Evolutionary conservation across 53 echinoderm and acorn worm genomes (phyloP).

Genomic region (Apostichopus leukothele): DNA sequence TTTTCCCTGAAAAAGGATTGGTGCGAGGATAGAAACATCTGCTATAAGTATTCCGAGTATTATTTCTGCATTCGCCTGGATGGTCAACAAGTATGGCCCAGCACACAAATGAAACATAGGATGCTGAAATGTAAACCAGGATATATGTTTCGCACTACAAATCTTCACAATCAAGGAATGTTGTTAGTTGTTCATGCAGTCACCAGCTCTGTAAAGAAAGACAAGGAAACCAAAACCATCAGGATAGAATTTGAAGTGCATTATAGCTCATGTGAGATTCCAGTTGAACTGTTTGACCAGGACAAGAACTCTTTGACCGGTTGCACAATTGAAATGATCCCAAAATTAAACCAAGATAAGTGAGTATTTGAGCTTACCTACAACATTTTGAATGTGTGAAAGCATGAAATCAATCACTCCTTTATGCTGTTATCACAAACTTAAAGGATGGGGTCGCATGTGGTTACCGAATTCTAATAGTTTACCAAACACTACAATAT

Average conservation of each 20-base stretch:
- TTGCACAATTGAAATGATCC: conserved; percentile 86
- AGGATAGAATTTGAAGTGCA: conserved; percentile 55
- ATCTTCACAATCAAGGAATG: conserved; percentile 52
- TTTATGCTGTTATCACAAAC: no score
- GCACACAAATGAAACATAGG: conserved; percentile 22
- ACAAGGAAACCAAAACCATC: conserved; percentile 30
- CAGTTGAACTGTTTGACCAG: conserved; percentile 44
- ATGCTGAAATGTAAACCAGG: conserved; percentile 55
- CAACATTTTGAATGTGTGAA: neutral
- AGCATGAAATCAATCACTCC: no score
- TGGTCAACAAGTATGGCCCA: neutral
- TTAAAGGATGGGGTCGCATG: no score
- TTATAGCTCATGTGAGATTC: conserved; percentile 58
- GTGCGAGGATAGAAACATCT: conserved; percentile 45
- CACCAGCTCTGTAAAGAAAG: conserved; percentile 51
- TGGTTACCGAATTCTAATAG: no score
- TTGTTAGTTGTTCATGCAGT: conserved; percentile 59
- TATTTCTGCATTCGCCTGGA: conserved; percentile 56
- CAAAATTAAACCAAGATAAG: conserved; percentile 73
- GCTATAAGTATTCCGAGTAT: neutral
- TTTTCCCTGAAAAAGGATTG: conserved; percentile 47
- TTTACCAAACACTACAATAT: no score
- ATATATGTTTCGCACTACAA: conserved; percentile 21
- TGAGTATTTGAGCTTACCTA: conserved; percentile 12
- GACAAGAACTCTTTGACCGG: conserved; percentile 33